A percentile compares a stretch with the other conserved stretches of the same genome.
Conservation (phyloP, 2,888 invertebrate genomes). For the Steinernema hermaphroditum region DNA sequence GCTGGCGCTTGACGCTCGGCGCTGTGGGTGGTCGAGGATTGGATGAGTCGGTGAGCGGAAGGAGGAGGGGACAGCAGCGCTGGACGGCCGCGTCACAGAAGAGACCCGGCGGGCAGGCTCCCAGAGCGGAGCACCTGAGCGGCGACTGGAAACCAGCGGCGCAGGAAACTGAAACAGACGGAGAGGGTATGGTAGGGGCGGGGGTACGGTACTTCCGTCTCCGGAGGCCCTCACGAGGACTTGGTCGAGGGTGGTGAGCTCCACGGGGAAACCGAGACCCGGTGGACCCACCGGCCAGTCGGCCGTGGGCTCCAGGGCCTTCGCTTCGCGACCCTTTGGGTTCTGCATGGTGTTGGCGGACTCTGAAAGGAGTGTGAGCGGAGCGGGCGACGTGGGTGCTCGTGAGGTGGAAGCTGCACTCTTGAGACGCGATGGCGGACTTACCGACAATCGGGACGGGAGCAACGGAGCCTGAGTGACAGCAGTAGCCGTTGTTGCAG, state of each 20-base stretch:
- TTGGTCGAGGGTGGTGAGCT: slow-evolving; percentile 53
- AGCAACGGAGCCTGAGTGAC: slow-evolving; percentile 47
- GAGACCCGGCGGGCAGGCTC: slow-evolving; percentile 59
- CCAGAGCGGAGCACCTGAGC: slow-evolving; percentile 44
- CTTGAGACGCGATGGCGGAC: background rate
- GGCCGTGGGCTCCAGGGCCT: slow-evolving; percentile 36
- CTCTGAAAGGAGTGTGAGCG: slow-evolving; percentile 17
- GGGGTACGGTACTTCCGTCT: slow-evolving; percentile 53
- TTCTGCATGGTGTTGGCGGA: background rate
- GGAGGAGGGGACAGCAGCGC: slow-evolving; percentile 62
- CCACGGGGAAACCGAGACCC: slow-evolving; percentile 55
- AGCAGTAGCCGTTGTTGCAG: slow-evolving; percentile 66
- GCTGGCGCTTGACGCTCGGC: slow-evolving; percentile 4
- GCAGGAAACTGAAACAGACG: slow-evolving; percentile 48
- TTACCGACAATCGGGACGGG: slow-evolving; percentile 34
- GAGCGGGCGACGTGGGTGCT: background rate
- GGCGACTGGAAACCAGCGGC: slow-evolving; percentile 55
- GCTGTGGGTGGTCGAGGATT: slow-evolving; percentile 36
- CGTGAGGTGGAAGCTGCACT: slow-evolving; percentile 7
- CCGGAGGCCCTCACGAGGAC: slow-evolving; percentile 58
- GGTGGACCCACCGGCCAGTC: slow-evolving; percentile 60
- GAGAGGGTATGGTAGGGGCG: background rate
- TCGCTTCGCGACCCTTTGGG: no score
- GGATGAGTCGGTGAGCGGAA: slow-evolving; percentile 54
- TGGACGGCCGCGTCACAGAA: slow-evolving; percentile 55